Percentiles rank a stretch among this genome's conserved stretches.
phyloP scores from a whole-genome alignment of 2,888 invertebrate species.

The Arrhopalites spinosus region DNA sequence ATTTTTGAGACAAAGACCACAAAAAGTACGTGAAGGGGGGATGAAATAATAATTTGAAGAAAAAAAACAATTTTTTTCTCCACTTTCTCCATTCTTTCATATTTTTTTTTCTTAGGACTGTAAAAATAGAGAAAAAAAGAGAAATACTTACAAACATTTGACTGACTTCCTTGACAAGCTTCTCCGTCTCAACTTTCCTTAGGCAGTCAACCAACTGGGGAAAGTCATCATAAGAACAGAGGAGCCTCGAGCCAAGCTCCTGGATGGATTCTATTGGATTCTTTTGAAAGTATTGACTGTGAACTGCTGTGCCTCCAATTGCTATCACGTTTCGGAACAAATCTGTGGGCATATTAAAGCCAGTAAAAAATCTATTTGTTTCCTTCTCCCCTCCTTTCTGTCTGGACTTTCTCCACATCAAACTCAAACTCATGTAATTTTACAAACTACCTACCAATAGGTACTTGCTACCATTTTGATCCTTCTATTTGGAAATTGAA shows the following conservation, averaged over 20 bases:
- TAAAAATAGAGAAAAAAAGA: no score
- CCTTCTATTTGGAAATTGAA: no score
- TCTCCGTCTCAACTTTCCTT: conserved; percentile 44
- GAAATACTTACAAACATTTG: conserved; percentile 56
- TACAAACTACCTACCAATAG: not conserved
- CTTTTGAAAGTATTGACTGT: conserved; percentile 56
- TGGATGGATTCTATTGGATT: conserved; percentile 56
- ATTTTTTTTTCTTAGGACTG: no score
- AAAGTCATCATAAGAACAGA: conserved; percentile 52
- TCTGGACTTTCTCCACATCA: not conserved
- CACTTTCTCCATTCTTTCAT: no score
- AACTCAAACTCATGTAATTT: not conserved
- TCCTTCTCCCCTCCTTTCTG: not conserved
- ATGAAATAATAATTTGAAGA: no score
- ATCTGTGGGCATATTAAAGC: conserved; percentile 41
- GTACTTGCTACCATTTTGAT: no score
- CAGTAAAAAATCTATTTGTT: not conserved
- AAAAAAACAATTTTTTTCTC: no score
- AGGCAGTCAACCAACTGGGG: conserved; percentile 52
- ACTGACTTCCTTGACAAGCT: conserved; percentile 54
- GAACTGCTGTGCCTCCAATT: conserved; percentile 55
- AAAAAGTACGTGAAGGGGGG: no score
- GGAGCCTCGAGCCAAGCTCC: conserved; percentile 53
- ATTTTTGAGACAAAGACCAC: no score
- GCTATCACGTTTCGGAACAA: conserved; percentile 56